Conservation (phyloP, 2,888 invertebrate species). For the Agonopterix heracliana region DNA sequence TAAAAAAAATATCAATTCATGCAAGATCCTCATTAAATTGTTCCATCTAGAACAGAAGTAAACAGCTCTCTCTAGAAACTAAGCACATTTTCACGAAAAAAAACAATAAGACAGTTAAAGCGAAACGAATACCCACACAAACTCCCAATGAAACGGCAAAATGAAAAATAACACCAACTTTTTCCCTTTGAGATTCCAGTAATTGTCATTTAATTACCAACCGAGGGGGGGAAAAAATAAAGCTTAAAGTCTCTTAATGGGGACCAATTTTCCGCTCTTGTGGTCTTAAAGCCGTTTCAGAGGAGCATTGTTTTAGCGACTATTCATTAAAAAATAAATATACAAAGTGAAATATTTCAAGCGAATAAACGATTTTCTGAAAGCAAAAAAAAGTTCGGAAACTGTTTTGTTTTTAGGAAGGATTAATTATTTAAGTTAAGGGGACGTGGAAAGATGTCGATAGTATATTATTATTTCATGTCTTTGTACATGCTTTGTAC, state of each 20-base stretch:
- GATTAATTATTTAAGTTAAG: too few relatives aligned
- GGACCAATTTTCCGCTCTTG: constrained; percentile 48
- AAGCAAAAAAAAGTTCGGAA: too few relatives aligned
- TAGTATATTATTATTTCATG: too few relatives aligned
- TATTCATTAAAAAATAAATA: constrained; percentile 19
- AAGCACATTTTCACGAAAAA: neutral
- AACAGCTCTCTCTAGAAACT: too few relatives aligned
- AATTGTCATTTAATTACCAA: constrained; percentile 70
- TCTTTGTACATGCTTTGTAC: too few relatives aligned
- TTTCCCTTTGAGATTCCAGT: constrained; percentile 43
- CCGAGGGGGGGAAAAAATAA: constrained; percentile 44
- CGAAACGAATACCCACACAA: constrained; percentile 27
- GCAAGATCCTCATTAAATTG: too few relatives aligned
- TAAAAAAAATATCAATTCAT: too few relatives aligned
- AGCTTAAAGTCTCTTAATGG: constrained; percentile 49
- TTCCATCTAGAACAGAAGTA: too few relatives aligned
- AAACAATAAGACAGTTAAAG: constrained; percentile 1
- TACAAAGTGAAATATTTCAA: neutral
- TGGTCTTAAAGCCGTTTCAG: constrained; percentile 34
- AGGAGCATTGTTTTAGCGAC: constrained; percentile 39
- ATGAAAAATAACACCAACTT: constrained; percentile 21
- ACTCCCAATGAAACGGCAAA: constrained; percentile 8
- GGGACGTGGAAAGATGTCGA: too few relatives aligned
- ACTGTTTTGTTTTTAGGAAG: too few relatives aligned
- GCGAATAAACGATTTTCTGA: neutral